Percentiles rank a stretch among this genome's conserved stretches.
Evolutionary conservation across 2,797 vertebrate genomes (phyloP).

Genomic region (Masticophis lateralis): DNA sequence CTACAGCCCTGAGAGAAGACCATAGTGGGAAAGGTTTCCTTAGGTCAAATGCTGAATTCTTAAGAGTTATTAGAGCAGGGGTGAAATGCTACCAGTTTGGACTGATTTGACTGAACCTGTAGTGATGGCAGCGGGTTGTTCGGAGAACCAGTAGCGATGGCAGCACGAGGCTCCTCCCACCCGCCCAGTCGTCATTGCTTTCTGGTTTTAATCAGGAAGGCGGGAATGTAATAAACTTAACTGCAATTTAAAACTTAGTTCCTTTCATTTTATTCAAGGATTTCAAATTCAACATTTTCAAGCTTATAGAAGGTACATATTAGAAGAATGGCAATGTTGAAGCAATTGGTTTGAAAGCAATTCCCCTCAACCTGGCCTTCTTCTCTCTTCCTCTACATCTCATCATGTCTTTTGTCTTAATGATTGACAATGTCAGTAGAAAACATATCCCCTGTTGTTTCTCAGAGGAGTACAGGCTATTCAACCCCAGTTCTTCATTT

Average conservation of each 20-base stretch:
- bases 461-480: slow-evolving; percentile 15
- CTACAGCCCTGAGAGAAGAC: background rate
- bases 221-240: background rate
- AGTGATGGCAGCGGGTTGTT: too few relatives aligned
- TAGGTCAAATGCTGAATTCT: background rate
- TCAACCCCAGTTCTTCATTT: slow-evolving; percentile 31
- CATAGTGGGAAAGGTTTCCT: background rate
- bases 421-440: slow-evolving; percentile 30
- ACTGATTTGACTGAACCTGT: too few relatives aligned
- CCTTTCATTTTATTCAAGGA: slow-evolving; percentile 30
- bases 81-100: too few relatives aligned
- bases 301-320: background rate
- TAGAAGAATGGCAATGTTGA: slow-evolving; percentile 44
- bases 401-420: slow-evolving; percentile 29
- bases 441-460: slow-evolving; percentile 49
- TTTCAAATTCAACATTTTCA: slow-evolving; percentile 32
- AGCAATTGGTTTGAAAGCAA: slow-evolving; percentile 44
- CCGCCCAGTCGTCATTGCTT: too few relatives aligned
- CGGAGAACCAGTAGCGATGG: too few relatives aligned
- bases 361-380: slow-evolving; percentile 53
- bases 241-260: slow-evolving; percentile 21
- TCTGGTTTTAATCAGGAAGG: too few relatives aligned
- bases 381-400: slow-evolving; percentile 20
- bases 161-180: too few relatives aligned
- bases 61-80: background rate